phyloP scores from a whole-genome alignment of 1,140 invertebrate species.

The Amphibalanus amphitrite region DNA sequence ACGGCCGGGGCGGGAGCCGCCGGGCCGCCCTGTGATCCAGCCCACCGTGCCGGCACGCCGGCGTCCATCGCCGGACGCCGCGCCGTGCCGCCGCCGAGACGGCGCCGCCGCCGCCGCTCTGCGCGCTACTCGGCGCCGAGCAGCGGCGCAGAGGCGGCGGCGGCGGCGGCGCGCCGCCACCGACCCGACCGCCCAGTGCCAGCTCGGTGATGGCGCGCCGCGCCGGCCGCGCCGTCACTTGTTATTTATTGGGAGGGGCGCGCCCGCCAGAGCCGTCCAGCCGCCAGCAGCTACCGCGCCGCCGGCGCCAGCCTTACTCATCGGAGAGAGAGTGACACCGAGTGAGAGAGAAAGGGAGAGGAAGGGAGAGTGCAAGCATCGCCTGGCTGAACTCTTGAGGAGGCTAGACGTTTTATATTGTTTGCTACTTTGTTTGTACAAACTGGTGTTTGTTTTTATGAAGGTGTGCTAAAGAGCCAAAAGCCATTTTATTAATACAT shows the following conservation, averaged over 20 bases:
- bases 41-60: neutral
- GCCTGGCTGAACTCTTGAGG: neutral
- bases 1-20: neutral
- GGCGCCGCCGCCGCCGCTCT: neutral
- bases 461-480: neutral
- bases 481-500: constrained; percentile 2
- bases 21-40: neutral
- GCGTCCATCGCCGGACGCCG: neutral
- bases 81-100: neutral
- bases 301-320: neutral
- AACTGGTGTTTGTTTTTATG: constrained; percentile 2
- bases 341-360: too few relatives aligned
- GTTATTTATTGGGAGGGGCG: neutral
- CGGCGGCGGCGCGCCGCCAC: neutral
- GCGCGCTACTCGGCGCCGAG: neutral
- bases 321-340: neutral
- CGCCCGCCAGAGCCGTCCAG: neutral
- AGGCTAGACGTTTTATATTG: neutral
- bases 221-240: neutral
- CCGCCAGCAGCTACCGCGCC: neutral
- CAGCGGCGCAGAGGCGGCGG: neutral
- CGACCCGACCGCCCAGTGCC: neutral
- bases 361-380: too few relatives aligned
- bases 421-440: neutral
- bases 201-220: neutral